Evolutionary conservation across 2,113 vertebrate genomes (phyloP).

Genomic region (Stegostoma tigrinum): DNA sequence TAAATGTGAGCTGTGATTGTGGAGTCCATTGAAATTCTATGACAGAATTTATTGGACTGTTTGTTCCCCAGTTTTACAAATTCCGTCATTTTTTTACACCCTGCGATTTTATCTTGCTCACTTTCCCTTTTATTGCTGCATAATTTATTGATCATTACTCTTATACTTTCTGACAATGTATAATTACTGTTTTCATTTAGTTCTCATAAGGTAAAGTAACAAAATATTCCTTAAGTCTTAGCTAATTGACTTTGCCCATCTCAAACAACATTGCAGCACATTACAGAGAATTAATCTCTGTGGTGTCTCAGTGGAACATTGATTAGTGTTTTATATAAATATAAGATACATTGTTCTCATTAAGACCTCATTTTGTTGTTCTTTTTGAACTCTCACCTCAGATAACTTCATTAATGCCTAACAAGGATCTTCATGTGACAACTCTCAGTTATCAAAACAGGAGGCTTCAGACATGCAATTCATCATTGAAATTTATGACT

Average conservation of each 20-base stretch:
- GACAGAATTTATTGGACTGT: background rate
- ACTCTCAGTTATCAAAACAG: background rate
- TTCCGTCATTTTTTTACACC: background rate
- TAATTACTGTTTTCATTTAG: background rate
- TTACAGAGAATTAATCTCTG: background rate
- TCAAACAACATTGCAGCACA: background rate
- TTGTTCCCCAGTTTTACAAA: background rate
- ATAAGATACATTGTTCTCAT: constrained; percentile 1
- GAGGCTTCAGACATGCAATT: background rate
- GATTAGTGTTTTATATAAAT: background rate
- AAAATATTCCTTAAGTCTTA: background rate
- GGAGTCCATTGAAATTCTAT: background rate
- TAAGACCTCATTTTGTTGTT: background rate
- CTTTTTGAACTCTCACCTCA: background rate
- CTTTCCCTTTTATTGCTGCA: background rate
- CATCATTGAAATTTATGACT: background rate
- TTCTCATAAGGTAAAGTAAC: background rate
- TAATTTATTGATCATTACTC: background rate
- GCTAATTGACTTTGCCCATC: background rate
- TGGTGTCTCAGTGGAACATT: background rate
- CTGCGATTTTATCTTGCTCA: background rate
- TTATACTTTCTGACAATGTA: too few relatives aligned
- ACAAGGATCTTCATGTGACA: background rate
- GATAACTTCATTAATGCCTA: background rate
- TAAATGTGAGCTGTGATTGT: background rate